phyloP scores from a whole-genome alignment of 2,888 invertebrate genomes.

The Conomelus anceps region DNA sequence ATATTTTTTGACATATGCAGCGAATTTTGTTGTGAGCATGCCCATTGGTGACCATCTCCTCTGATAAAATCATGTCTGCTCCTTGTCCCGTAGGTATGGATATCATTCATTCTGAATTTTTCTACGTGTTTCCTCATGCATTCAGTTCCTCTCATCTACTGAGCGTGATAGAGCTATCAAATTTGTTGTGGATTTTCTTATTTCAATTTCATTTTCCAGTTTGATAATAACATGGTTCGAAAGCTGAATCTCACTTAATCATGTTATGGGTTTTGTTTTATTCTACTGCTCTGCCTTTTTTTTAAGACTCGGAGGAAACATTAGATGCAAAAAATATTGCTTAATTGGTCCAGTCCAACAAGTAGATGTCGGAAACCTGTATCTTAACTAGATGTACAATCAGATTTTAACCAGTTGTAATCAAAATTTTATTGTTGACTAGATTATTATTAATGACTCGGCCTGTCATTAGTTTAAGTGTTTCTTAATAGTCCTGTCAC shows the following conservation, averaged over 20 bases:
- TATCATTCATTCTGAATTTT: no score
- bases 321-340: neutral
- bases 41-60: no score
- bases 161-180: neutral
- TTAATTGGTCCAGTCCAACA: neutral
- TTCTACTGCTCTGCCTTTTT: neutral
- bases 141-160: neutral
- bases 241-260: neutral
- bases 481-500: no score
- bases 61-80: no score
- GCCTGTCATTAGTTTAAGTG: no score
- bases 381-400: neutral
- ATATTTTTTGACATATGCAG: no score
- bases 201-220: neutral
- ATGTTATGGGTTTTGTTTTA: neutral
- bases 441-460: neutral
- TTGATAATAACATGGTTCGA: neutral
- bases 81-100: no score
- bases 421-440: neutral
- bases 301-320: neutral
- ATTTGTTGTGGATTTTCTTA: neutral
- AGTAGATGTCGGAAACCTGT: neutral
- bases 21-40: no score
- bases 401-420: neutral
- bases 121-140: no score